Base-by-base conservation (phyloP, 2,797 vertebrate species). In the Notoglanidium macrostoma region DNA sequence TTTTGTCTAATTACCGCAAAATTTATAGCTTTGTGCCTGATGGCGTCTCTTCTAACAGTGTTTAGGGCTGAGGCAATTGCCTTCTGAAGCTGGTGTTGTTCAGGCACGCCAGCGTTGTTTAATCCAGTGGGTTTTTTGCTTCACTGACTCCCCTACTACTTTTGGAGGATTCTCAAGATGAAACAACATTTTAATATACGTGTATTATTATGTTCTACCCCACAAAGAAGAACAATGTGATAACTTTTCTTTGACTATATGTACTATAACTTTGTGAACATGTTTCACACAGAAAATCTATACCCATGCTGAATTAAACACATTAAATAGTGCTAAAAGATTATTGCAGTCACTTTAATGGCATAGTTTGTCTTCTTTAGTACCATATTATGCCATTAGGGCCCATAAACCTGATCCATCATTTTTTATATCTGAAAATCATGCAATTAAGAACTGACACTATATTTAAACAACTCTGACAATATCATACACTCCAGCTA, bases 51-150 rank as follows among this genome's bases (percentile, higher is more conserved):
- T 90, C 87, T 88, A 85, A 23, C 86, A 81, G 61, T 77, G 81
- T 88, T 92, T 92, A 68, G 93, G 88, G 92, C 92, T 93, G 85
- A 92, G 78, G 90, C 87, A 93, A 94, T 94, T 92, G 93, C 90
- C 85, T 87, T 89, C n/a, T 5, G 92, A 88, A 90, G 85, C 83
- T 85, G 84, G 68, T 92, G 89, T 83, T 76, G 85, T 89, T 92
- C 87, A 74, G 86, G 91, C 94, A 91, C 90, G 94, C 88, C 61
- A 32, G 5, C 17, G 70, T 61, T 26, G n/a, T 90, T 89, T 21
- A 84, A 87, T 89, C 86, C 40, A 23, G 49, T 35, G 70, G 85
- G n/a, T 67, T 85, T 46, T 83, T 70, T 46, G 32, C 83, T 44
- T 76, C 73, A 61, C 65, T 79, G 61, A 26, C 59, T 76, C 23